Percentiles rank a stretch among this genome's conserved stretches.
Conservation (phyloP, 2,797 vertebrate genomes). For the Scarus forsteni region DNA sequence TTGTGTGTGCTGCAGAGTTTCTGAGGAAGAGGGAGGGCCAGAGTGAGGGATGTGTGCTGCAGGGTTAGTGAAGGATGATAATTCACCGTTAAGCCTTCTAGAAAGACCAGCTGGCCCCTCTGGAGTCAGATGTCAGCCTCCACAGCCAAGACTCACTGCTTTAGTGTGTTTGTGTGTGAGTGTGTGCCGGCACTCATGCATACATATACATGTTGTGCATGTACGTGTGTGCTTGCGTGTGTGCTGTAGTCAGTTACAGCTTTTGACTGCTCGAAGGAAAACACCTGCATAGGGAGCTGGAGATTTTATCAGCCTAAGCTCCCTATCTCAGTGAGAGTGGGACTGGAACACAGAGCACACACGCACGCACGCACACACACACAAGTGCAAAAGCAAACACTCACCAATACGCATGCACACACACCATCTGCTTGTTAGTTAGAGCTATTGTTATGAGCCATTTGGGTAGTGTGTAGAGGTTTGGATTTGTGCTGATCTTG, state of each 20-base stretch:
- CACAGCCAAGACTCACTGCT: slow-evolving; percentile 72
- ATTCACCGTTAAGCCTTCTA: slow-evolving; percentile 85
- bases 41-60: slow-evolving; percentile 74
- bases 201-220: slow-evolving; percentile 33
- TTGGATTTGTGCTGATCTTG: slow-evolving; percentile 83
- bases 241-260: slow-evolving; percentile 71
- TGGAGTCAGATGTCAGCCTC: slow-evolving; percentile 84
- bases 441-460: slow-evolving; percentile 80
- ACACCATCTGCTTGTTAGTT: slow-evolving; percentile 82
- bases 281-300: slow-evolving; percentile 84
- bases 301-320: slow-evolving; percentile 86
- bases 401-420: slow-evolving; percentile 48
- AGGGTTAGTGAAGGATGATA: slow-evolving; percentile 85
- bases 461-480: slow-evolving; percentile 76
- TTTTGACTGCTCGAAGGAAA: slow-evolving; percentile 83
- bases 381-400: slow-evolving; percentile 27
- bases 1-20: slow-evolving; percentile 56
- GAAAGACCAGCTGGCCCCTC: slow-evolving; percentile 85
- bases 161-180: slow-evolving; percentile 33
- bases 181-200: slow-evolving; percentile 51
- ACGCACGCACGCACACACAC: slow-evolving; percentile 34
- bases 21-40: slow-evolving; percentile 58
- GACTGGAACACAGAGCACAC: slow-evolving; percentile 62
- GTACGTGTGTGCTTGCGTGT: slow-evolving; percentile 25
- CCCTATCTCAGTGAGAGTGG: slow-evolving; percentile 77